Evolutionary conservation across 2,113 vertebrate species (phyloP).

Genomic region (Sus scrofa): DNA sequence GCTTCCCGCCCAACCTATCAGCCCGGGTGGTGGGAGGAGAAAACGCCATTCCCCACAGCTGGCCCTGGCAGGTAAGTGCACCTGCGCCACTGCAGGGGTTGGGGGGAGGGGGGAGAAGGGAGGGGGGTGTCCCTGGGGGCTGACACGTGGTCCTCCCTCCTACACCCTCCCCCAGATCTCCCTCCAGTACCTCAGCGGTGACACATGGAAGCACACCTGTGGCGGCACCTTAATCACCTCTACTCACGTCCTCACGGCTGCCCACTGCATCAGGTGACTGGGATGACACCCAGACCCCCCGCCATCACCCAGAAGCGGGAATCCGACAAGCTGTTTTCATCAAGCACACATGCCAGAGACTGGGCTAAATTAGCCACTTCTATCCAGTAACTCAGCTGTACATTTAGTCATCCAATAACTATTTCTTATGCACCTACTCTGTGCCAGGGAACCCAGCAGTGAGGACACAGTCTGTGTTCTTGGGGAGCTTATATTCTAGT

Average conservation of each 20-base stretch:
- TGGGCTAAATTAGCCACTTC: rapidly evolving
- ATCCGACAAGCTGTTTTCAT: neutral
- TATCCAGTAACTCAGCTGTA: rapidly evolving
- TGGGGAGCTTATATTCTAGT: neutral
- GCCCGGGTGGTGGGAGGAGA: slow-evolving; percentile 94
- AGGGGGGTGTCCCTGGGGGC: neutral
- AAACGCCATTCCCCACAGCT: slow-evolving; percentile 92
- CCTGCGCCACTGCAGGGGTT: rapidly evolving
- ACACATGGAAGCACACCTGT: slow-evolving; percentile 91
- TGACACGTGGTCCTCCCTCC: neutral
- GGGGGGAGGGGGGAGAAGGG: rapidly evolving
- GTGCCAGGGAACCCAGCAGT: neutral
- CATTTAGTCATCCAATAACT: neutral
- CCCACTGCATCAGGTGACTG: slow-evolving; percentile 94
- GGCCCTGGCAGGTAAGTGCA: slow-evolving; percentile 96
- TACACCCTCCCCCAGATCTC: slow-evolving; percentile 88
- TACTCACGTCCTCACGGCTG: slow-evolving; percentile 93
- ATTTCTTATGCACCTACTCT: too few relatives aligned
- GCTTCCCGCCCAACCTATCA: slow-evolving; percentile 82
- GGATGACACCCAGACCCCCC: rapidly evolving
- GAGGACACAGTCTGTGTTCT: neutral
- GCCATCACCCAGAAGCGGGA: rapidly evolving
- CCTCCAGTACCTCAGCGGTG: slow-evolving; percentile 89
- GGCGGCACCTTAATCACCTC: slow-evolving; percentile 91
- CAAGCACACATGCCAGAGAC: neutral